Base-by-base conservation (phyloP, 2,797 vertebrate species). In the Anolis apletophallus region DNA sequence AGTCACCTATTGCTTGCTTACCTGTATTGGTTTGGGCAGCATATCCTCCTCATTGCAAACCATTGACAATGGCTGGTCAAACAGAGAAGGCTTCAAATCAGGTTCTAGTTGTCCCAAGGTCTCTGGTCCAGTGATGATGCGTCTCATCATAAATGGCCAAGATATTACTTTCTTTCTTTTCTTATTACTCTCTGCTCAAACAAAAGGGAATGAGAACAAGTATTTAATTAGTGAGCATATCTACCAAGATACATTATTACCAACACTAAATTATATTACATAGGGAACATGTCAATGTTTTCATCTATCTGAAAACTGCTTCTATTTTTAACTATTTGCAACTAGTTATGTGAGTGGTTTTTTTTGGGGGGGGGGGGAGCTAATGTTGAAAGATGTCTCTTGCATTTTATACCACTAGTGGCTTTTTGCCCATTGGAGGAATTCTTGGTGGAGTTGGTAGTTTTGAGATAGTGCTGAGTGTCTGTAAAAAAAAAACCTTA, bases 11-110 rank as follows among this genome's bases (percentile, higher is more conserved):
- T 1, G 12, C 5, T 40, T 76, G 89, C 97, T 91, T 95, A 99
- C 99, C 92, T 96, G 94, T 82, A 99, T 93, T 23, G 97, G 96
- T 77, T 97, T 97, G 26, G 98, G 98, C 59, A 99, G 97, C 0
- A 91, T 95, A 85, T 94, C 84, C 0, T 97, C 93, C 23, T 97
- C 97, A 0, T 95, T 94, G 75, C 97, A 98, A 86, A 98, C 95
- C 19, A 95, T 89, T 82, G 95, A 90, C 85, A 99, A 96, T 26
- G 97, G 96, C 88, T 97, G 97, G 86, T 98, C 97, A 91, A 99
- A 99, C 80, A 99, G 94, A 67, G 96, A 86, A 0, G 91, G 90
- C 93, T 96, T 98, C 88, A 94, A 16, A 55, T 95, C 94, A 0
- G 87, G 69, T 64, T 96, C 95, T 1, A 94, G 82, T 32, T 95